Percentiles rank a stretch among this genome's conserved stretches.
phyloP scores from a whole-genome alignment of 2,797 vertebrate species.

The Ambastaia sidthimunki region DNA sequence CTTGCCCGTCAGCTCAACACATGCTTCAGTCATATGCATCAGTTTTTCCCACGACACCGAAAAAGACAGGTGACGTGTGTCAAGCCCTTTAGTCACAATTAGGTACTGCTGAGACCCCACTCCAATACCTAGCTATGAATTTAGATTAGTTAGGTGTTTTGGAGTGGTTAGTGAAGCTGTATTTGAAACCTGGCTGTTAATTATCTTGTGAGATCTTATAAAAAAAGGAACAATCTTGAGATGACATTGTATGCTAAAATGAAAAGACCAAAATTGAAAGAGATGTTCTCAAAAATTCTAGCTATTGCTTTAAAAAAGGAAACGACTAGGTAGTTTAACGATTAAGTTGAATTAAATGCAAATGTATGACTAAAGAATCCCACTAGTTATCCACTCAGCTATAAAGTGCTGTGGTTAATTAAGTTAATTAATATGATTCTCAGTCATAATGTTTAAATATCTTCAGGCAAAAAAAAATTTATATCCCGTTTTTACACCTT shows the following conservation, averaged over 20 bases:
- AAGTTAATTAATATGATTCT: slow-evolving; percentile 53
- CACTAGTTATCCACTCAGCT: slow-evolving; percentile 43
- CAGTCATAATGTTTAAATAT: slow-evolving; percentile 66
- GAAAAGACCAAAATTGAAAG: background rate
- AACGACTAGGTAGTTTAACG: slow-evolving; percentile 7
- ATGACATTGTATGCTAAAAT: background rate
- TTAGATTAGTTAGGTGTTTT: background rate
- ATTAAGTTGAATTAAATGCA: slow-evolving; percentile 49
- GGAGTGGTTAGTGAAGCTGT: background rate
- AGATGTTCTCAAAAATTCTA: background rate
- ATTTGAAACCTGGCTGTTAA: background rate
- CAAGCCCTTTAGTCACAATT: slow-evolving; percentile 33
- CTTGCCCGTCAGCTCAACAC: slow-evolving; percentile 44
- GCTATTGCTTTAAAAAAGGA: slow-evolving; percentile 14
- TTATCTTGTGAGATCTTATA: background rate
- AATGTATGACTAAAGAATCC: slow-evolving; percentile 51
- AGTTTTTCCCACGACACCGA: slow-evolving; percentile 28
- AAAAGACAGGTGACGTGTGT: slow-evolving; percentile 42
- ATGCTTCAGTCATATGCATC: slow-evolving; percentile 47
- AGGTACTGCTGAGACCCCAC: slow-evolving; percentile 21
- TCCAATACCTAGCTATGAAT: background rate
- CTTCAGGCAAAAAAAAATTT: slow-evolving; percentile 72
- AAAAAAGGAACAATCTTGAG: too few species aligned
- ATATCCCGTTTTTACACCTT: slow-evolving; percentile 65
- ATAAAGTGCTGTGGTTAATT: slow-evolving; percentile 50